A percentile compares a stretch with the other conserved stretches of the same genome.
These are phyloP conservation scores for Phocides pigmalion DNA, from an alignment of 1,140 invertebrate genomes.

Conservation along the genomic window DNA sequence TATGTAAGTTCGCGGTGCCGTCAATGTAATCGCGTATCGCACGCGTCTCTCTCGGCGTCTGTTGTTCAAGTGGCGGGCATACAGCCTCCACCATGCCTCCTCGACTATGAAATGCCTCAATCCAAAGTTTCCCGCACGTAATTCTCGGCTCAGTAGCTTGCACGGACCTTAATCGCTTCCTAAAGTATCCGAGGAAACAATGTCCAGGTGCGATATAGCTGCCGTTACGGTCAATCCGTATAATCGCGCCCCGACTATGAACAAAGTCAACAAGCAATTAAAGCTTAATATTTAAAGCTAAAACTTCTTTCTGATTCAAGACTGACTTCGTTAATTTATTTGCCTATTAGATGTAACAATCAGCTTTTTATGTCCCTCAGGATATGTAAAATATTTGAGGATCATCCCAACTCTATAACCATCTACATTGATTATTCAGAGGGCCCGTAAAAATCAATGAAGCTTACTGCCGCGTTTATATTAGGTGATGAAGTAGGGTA, in stretches of 20 bases:
- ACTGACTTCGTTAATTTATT: no score
- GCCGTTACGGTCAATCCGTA: constrained; percentile 41
- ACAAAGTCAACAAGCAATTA: constrained; percentile 22
- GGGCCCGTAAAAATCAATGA: no score
- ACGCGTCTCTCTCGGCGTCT: constrained; percentile 55
- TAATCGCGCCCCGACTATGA: constrained; percentile 7
- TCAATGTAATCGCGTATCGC: constrained; percentile 31
- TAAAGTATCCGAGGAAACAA: constrained; percentile 50
- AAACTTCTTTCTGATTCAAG: no score
- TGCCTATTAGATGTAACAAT: no score
- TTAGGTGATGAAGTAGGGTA: no score
- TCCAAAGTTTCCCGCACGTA: constrained; percentile 49
- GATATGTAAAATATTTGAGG: no score
- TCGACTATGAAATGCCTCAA: constrained; percentile 47
- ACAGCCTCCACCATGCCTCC: constrained; percentile 64
- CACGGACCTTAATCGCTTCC: constrained; percentile 54
- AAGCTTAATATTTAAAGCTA: not conserved
- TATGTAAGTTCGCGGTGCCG: constrained; percentile 14
- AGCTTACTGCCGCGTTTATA: no score
- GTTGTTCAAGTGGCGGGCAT: constrained; percentile 48
- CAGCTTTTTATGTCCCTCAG: no score
- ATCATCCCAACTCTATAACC: no score
- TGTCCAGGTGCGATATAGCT: constrained; percentile 34
- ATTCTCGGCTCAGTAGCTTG: constrained; percentile 39
- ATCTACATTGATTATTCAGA: no score